These are phyloP conservation scores for Cynopterus brachyotis DNA, from an alignment of 2,113 vertebrate genomes.

Conservation along the genomic window DNA sequence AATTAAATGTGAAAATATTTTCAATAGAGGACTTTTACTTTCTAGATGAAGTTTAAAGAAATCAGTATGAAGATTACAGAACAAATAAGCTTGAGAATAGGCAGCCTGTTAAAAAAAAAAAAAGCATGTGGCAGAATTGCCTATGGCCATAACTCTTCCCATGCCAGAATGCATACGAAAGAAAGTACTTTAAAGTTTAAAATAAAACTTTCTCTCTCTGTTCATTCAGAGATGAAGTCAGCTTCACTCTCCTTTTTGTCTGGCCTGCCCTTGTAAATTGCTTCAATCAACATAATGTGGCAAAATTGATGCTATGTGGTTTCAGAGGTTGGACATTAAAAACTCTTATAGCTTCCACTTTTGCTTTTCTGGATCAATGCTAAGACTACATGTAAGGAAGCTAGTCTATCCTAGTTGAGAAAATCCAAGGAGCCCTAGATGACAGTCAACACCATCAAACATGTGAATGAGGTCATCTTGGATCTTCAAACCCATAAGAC, in stretches of 20 bases:
- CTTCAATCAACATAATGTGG: background rate
- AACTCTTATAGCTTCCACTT: background rate
- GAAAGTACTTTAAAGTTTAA: background rate
- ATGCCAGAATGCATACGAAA: background rate
- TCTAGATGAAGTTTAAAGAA: background rate
- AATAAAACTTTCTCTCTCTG: background rate
- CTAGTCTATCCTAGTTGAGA: background rate
- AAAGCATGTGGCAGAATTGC: background rate
- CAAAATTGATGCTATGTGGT: background rate
- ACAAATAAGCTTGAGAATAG: background rate
- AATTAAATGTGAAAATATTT: conserved; percentile 14
- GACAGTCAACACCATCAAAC: background rate
- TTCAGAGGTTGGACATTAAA: background rate
- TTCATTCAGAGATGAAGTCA: background rate
- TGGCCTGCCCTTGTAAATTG: background rate
- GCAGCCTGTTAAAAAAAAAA: background rate
- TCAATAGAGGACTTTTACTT: background rate
- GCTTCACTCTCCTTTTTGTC: background rate
- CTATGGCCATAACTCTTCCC: background rate
- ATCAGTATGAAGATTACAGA: conserved; percentile 1
- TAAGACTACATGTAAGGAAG: background rate
- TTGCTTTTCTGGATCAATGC: background rate
- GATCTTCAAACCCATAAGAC: background rate
- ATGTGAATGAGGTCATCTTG: background rate
- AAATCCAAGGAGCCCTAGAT: background rate